These are phyloP conservation scores for Limnephilus auricula DNA, from an alignment of 2,888 invertebrate species.

Conservation along the genomic window DNA sequence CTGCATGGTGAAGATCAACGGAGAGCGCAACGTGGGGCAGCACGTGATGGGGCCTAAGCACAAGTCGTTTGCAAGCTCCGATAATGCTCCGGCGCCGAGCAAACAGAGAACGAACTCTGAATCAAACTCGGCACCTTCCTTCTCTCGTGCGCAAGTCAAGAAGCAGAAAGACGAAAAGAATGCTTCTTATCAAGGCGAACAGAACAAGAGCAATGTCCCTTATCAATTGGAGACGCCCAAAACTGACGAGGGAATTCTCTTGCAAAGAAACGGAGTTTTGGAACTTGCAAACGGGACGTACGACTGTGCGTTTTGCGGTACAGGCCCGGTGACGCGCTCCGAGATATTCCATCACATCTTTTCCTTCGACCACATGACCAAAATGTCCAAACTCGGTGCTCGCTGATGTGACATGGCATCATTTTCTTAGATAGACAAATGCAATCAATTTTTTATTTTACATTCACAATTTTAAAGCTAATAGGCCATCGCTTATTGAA, in stretches of 20 bases:
- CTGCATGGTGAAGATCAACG: constrained; percentile 62
- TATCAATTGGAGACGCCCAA: not conserved
- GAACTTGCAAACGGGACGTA: constrained; percentile 42
- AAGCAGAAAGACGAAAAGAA: constrained; percentile 47
- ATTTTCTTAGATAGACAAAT: not conserved
- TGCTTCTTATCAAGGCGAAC: not conserved
- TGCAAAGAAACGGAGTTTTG: constrained; percentile 54
- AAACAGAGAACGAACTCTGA: not conserved
- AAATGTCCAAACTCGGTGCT: constrained; percentile 15
- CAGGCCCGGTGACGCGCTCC: constrained; percentile 36
- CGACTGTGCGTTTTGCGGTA: constrained; percentile 51
- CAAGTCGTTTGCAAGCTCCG: constrained; percentile 44
- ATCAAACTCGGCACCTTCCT: constrained; percentile 32
- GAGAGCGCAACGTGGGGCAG: constrained; percentile 61
- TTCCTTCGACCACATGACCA: constrained; percentile 54
- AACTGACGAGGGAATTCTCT: constrained; percentile 38
- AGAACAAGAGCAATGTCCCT: not conserved
- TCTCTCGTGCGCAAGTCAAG: constrained; percentile 40
- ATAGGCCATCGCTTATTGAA: too few relatives aligned
- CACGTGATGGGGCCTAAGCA: constrained; percentile 59
- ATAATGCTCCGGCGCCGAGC: not conserved
- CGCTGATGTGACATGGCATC: not conserved
- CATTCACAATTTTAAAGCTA: too few relatives aligned
- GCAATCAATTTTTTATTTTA: not conserved
- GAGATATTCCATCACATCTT: constrained; percentile 58